Conservation (phyloP, 1,140 invertebrate genomes). For the Dinoponera quadriceps region DNA sequence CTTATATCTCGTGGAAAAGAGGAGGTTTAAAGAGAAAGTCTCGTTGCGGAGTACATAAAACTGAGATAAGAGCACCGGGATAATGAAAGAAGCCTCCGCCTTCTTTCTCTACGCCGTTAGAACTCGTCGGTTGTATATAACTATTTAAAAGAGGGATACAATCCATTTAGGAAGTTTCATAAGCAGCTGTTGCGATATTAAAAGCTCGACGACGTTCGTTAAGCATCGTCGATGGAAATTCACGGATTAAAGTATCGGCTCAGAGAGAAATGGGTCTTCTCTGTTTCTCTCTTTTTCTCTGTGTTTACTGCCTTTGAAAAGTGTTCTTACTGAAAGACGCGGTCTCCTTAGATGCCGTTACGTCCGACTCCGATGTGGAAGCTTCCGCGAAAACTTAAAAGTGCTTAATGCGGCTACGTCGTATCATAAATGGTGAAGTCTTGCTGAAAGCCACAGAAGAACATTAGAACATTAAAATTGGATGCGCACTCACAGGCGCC, state of each 20-base stretch:
- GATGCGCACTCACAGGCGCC: neutral
- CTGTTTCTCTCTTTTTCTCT: neutral
- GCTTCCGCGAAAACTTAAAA: slow-evolving; percentile 26
- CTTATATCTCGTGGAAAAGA: neutral
- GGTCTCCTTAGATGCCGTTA: neutral
- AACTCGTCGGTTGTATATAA: neutral
- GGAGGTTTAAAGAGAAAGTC: slow-evolving; percentile 1
- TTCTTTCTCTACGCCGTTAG: slow-evolving; percentile 9
- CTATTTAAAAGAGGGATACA: neutral
- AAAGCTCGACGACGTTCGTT: neutral
- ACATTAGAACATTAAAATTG: slow-evolving; percentile 40
- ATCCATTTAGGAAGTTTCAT: slow-evolving; percentile 22
- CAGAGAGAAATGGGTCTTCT: neutral
- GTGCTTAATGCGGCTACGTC: slow-evolving; percentile 9
- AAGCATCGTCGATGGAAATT: neutral
- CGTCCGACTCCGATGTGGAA: slow-evolving; percentile 3
- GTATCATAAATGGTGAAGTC: slow-evolving; percentile 22
- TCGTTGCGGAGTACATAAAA: neutral
- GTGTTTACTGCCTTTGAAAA: slow-evolving; percentile 9
- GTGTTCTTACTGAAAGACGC: slow-evolving; percentile 20
- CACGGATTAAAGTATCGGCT: slow-evolving; percentile 6
- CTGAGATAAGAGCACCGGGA: slow-evolving; percentile 7
- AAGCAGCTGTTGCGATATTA: neutral
- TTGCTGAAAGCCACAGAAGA: slow-evolving; percentile 32
- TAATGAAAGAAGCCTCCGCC: neutral